A percentile compares a stretch with the other conserved stretches of the same genome.
Conservation (phyloP, 1,140 invertebrate species). For the Sycophaga agraensis region DNA sequence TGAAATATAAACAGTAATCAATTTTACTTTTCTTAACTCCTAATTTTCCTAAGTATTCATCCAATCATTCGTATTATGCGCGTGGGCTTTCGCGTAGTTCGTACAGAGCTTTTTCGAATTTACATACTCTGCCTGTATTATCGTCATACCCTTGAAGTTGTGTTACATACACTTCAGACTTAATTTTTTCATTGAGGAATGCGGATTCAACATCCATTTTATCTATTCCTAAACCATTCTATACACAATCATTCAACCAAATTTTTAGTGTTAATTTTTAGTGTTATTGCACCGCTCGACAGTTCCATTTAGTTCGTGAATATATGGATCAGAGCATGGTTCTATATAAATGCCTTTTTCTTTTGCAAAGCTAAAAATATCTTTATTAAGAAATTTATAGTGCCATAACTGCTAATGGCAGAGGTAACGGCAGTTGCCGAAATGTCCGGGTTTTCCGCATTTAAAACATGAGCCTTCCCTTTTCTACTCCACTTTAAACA, state of each 20-base stretch:
- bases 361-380: too few relatives aligned
- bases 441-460: too few relatives aligned
- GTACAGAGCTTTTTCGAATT: conserved; percentile 40
- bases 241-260: neutral
- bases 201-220: neutral
- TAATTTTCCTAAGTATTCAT: conserved; percentile 21
- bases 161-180: conserved; percentile 31
- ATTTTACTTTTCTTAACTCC: conserved; percentile 19
- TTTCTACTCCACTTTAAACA: too few relatives aligned
- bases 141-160: conserved; percentile 41
- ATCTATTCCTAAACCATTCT: neutral
- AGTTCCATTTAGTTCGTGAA: too few relatives aligned
- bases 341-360: too few relatives aligned
- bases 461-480: too few relatives aligned
- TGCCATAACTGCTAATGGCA: too few relatives aligned
- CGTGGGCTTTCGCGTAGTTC: conserved; percentile 38
- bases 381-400: too few relatives aligned
- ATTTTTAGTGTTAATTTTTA: neutral
- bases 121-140: conserved; percentile 31
- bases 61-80: conserved; percentile 37
- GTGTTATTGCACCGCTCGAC: too few relatives aligned
- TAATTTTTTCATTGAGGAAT: neutral
- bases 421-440: too few relatives aligned
- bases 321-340: too few relatives aligned
- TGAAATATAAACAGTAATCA: conserved; percentile 29